Base-by-base conservation (phyloP, 2,113 vertebrate species). In the Casuarius casuarius region DNA sequence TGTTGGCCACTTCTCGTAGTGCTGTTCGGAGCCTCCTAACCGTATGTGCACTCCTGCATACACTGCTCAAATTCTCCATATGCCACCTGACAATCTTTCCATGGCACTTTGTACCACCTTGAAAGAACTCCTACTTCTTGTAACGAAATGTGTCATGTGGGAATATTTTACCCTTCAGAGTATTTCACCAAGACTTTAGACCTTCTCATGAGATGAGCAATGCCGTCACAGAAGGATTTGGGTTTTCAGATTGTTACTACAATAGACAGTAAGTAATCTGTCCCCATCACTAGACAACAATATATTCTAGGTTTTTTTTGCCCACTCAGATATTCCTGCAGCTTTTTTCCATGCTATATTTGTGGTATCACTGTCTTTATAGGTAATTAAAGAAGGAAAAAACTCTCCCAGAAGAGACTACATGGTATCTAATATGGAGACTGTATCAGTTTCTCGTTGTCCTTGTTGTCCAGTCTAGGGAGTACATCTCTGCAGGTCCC, bases 41-140 rank as follows among this genome's bases (percentile, higher is more conserved):
- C 89, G 62, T 93, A 67, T 93, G 88, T 84, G 70, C 89, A 16
- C 73, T 96, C 86, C 84, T 89, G 90, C 66, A 87, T 58, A 68
- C 5, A 2, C 44, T 49, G 74, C 54, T 91, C 81, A 62, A 59
- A 51, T 79, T 79, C 90, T 91, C 89, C 94, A 80, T 95, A 91
- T 97, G 92, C 62, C 87, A 96, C 91, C 92, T 92, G 94, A 90
- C 90, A 94, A 72, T 81, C 52, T 75, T 86, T 81, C 66, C 52
- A 7, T 70, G 58, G 52, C 83, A 56, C 74, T 95, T 87, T n/a
- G 20, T 89, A 84, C 73, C 70, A 93, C 94, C 92, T 94, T 92
- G 86, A 87, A 89, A 62, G 14, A 78, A 78, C 87, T 94, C 92
- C 87, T 81, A 89, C 94, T 75, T 92, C 56, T 87, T 91, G 33